Evolutionary conservation across 2,888 invertebrate genomes (phyloP).

Genomic region (Ommatoiulus sabulosus): DNA sequence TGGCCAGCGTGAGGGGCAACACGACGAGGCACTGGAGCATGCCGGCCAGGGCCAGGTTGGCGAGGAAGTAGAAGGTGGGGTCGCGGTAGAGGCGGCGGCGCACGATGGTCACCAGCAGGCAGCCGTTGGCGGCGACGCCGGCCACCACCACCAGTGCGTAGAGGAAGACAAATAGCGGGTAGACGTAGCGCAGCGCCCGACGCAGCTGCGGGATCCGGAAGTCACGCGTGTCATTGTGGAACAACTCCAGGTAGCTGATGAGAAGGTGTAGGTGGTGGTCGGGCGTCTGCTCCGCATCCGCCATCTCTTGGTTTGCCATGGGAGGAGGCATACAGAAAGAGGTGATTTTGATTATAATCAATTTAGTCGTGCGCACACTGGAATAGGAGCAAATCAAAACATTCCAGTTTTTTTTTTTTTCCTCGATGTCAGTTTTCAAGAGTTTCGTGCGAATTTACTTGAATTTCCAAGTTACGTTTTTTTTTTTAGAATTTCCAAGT

Average conservation of each 20-base stretch:
- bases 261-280: conserved; percentile 66
- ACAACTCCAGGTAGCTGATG: conserved; percentile 66
- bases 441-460: no score
- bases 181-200: conserved; percentile 69
- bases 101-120: conserved; percentile 70
- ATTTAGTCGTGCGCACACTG: no score
- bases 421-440: no score
- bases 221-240: conserved; percentile 68
- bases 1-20: conserved; percentile 76
- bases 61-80: conserved; percentile 75
- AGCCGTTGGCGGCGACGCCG: conserved; percentile 74
- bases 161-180: conserved; percentile 75
- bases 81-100: conserved; percentile 73
- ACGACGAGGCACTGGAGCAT: conserved; percentile 76
- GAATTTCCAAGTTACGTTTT: no score
- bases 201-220: conserved; percentile 74
- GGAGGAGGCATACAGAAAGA: no score
- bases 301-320: no score
- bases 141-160: conserved; percentile 73
- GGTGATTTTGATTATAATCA: no score
- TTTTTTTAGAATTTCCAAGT: no score
- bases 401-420: no score
- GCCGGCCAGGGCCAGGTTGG: conserved; percentile 77
- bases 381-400: no score
- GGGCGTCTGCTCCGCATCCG: conserved; percentile 61